Evolutionary conservation across 2,797 vertebrate species (phyloP), one percentile per base, ranked within the genome.

Genomic region (Acanthurus lineatus): DNA sequence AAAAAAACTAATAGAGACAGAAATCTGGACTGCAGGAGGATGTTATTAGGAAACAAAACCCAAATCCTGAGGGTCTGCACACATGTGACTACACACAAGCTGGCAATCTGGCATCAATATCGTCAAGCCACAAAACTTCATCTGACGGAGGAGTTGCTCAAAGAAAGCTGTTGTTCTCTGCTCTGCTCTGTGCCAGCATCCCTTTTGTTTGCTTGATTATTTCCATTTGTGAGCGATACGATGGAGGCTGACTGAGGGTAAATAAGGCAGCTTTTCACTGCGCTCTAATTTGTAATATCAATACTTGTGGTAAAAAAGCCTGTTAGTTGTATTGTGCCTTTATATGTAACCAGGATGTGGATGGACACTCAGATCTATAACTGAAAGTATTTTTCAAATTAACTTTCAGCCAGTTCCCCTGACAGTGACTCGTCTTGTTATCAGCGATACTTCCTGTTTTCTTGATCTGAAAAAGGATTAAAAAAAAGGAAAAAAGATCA

Each of bases 101-200:
- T 77, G 44, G 53, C n/a, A 71, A 60, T 80, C 79, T 85, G 69
- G 42, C 28, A n/a, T 67, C 51, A 17, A 73, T 69, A 68, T 19
- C 25, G n/a, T 20, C 9, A 44, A 80, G 44, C 16, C 12, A 67
- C 63, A 79, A 56, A 83, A 74, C 73, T 51, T 40, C 3, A 58
- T 17, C 44, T 54, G 38, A 35, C n/a, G 53, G 19, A 47, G 15
- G 40, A 76, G 25, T 35, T 47, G 59, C 58, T 61, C 38, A 40
- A 48, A 60, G 22, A 63, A 73, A 78, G 47, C 61, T 69, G 42
- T 14, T 76, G 57, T 66, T 54, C 64, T 79, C 62, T 64, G 61
- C 47, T 53, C 12, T 47, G 28, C 32, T 28, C 15, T 54, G 28
- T 81, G 69, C 1, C 59, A 76, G 1, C 32, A 25, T 62, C 59